These are phyloP conservation scores for Podilymbus podiceps DNA, from an alignment of 2,113 vertebrate species.

Conservation along the genomic window DNA sequence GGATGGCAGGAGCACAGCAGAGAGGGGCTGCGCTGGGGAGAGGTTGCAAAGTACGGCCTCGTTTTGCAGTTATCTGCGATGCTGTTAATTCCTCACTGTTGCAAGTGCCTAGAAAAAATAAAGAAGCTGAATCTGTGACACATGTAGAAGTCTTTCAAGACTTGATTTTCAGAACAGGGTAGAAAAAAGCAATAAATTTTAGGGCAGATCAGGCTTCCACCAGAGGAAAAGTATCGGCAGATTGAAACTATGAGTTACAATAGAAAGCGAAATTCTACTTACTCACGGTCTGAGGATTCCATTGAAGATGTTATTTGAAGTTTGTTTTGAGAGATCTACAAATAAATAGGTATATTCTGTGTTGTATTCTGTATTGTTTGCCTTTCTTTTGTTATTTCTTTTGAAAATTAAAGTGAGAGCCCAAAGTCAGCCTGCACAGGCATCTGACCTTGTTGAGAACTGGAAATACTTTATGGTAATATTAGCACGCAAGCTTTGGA, in stretches of 20 bases:
- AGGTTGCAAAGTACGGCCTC: neutral
- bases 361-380: neutral
- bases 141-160: neutral
- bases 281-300: neutral
- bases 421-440: neutral
- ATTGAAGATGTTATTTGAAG: neutral
- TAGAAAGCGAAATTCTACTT: neutral
- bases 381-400: neutral
- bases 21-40: neutral
- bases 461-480: neutral
- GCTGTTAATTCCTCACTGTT: neutral
- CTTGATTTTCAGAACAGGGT: neutral
- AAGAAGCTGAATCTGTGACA: neutral
- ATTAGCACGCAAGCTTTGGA: neutral
- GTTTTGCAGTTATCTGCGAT: neutral
- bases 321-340: neutral
- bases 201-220: neutral
- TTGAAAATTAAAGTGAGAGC: neutral
- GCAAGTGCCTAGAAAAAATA: neutral
- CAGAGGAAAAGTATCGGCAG: neutral
- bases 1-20: neutral
- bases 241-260: neutral
- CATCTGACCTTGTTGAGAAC: neutral
- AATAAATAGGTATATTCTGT: neutral
- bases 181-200: neutral